A percentile compares a stretch with the other conserved stretches of the same genome.
Conservation (phyloP, 1,140 invertebrate genomes). For the Bombus pyrosoma region DNA sequence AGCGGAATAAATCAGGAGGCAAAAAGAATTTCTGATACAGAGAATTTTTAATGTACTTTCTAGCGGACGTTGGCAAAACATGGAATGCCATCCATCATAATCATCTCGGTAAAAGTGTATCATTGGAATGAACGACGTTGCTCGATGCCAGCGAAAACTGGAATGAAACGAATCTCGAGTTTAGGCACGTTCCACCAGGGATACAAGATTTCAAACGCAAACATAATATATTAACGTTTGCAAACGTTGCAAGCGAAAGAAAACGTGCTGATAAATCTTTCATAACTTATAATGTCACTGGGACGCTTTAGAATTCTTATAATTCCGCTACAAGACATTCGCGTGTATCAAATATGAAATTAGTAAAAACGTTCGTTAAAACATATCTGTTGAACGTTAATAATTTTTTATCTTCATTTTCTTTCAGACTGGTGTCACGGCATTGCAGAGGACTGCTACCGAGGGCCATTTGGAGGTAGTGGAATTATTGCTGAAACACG, state of each 20-base stretch:
- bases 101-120: neutral
- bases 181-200: neutral
- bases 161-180: neutral
- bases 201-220: neutral
- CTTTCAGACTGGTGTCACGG: conserved; percentile 88
- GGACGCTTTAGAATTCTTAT: neutral
- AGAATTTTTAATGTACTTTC: conserved; percentile 1
- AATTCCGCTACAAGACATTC: too few relatives aligned
- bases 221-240: neutral
- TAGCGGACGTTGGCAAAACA: neutral
- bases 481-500: conserved; percentile 87
- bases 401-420: conserved; percentile 9
- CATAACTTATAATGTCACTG: neutral
- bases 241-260: neutral
- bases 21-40: neutral
- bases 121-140: neutral
- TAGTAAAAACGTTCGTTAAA: neutral
- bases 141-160: neutral
- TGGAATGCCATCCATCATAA: neutral
- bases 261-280: conserved; percentile 17
- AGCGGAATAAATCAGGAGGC: neutral
- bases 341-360: too few relatives aligned
- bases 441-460: conserved; percentile 91
- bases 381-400: neutral
- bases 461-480: conserved; percentile 92